Conservation (phyloP, 2,113 vertebrate genomes). For the Saguinus midas region DNA sequence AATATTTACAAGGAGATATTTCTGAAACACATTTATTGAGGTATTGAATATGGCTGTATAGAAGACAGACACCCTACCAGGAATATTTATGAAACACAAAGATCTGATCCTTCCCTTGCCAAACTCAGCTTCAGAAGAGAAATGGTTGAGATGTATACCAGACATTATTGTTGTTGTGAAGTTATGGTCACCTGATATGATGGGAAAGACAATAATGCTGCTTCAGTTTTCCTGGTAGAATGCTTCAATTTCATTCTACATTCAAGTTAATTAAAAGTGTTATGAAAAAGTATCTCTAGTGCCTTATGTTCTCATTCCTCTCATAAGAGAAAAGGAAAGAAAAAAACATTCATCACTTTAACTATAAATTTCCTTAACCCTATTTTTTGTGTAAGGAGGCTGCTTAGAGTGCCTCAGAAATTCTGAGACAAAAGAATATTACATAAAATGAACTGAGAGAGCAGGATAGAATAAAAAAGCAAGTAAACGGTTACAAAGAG, state of each 20-base stretch:
- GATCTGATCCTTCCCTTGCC: background rate
- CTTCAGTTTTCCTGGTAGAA: background rate
- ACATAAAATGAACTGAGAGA: background rate
- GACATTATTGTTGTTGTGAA: background rate
- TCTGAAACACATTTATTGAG: background rate
- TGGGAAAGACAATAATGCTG: background rate
- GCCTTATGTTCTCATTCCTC: background rate
- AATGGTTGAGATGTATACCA: background rate
- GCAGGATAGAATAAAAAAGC: background rate
- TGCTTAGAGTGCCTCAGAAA: background rate
- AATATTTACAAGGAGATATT: background rate
- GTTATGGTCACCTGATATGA: background rate
- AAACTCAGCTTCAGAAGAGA: background rate
- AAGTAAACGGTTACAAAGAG: background rate
- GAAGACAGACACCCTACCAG: background rate
- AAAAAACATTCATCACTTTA: background rate
- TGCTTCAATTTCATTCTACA: background rate
- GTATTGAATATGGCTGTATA: background rate
- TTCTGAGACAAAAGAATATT: background rate
- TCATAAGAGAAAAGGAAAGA: background rate
- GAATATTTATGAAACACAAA: background rate
- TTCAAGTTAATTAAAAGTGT: slow-evolving; percentile 22
- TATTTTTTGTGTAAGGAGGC: background rate
- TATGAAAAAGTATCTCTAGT: background rate
- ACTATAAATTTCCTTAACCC: background rate